Evolutionary conservation across 2,113 vertebrate genomes (phyloP), one percentile per base, ranked within the genome.

Genomic region (Neoarius graeffei): DNA sequence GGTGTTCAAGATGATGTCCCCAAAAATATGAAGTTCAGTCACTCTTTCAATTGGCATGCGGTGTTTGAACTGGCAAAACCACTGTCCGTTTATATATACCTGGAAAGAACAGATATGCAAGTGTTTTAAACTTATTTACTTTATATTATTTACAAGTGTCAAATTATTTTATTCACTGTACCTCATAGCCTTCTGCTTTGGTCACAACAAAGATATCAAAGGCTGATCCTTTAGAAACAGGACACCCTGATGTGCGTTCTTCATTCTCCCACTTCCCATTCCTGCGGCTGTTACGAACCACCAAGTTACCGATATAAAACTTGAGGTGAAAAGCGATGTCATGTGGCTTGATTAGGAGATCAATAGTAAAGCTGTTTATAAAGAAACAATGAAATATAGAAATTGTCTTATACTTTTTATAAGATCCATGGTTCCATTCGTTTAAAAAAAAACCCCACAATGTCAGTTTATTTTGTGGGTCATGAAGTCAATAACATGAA

Each of bases 221-320:
- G 25, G n/a, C 54, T 30, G 77, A 80, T 56, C 77, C 77, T 8
- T 27, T 8, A 19, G 77, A 25, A 27, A 80, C 0, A 17, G 4
- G 13, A 57, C 11, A 27, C 1, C 1, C 10, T 27, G 25, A 13
- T 35, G 5, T 30, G 0, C 2, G 2, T 69, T 69, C 67, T 69
- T 69, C 1, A 11, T 30, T 7, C 27, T 35, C 27, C 27, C 67
- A 69, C 4, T 1, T 30, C 67, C 27, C 27, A 15, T 69, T 30
- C 11, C 11, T 30, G 0, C 1, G 17, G 35, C 67, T 69, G 27
- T 69, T 1, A 35, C 67, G 17, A 30, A 7, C 9, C 6, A 8
- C 17, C 27, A 3, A 0, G 1, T 2, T 1, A 17, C 8, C 3
- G 27, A 71, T 8, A 0, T 0, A 0, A 71, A 0, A 7, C 14